phyloP scores from a whole-genome alignment of 2,797 vertebrate species.

The Spinibarbus caldwelli region DNA sequence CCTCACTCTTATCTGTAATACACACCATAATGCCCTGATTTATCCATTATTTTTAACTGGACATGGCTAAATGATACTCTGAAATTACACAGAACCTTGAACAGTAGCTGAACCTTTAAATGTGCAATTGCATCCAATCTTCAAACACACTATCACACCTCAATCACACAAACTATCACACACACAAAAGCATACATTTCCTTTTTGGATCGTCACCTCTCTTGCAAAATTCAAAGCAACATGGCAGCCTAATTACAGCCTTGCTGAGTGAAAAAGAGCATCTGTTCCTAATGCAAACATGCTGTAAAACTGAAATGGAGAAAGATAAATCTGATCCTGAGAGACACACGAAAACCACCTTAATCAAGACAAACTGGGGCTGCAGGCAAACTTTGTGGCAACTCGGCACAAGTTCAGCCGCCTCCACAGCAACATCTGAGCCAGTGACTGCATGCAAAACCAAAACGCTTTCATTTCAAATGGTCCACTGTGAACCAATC shows the following conservation, averaged over 20 bases:
- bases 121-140: neutral
- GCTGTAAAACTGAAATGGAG: conserved; percentile 9
- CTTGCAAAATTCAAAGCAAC: conserved; percentile 25
- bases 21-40: neutral
- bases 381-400: neutral
- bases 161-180: conserved; percentile 29
- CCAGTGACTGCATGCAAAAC: neutral
- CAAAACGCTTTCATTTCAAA: neutral
- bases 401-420: neutral
- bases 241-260: conserved; percentile 24
- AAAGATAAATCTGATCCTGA: conserved; percentile 33
- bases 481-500: neutral
- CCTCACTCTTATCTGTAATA: neutral
- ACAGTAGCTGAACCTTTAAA: neutral
- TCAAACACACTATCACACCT: conserved; percentile 36
- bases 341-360: neutral
- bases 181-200: conserved; percentile 14
- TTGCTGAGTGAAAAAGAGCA: conserved; percentile 30
- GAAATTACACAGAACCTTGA: conserved; percentile 13
- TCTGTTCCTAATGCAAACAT: conserved; percentile 40
- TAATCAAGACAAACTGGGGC: conserved; percentile 37
- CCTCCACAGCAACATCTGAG: conserved; percentile 1
- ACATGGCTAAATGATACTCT: conserved; percentile 5
- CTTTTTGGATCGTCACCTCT: conserved; percentile 11
- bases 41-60: conserved; percentile 24